Conservation (phyloP, 2,797 vertebrate species). For the Merluccius polli region DNA sequence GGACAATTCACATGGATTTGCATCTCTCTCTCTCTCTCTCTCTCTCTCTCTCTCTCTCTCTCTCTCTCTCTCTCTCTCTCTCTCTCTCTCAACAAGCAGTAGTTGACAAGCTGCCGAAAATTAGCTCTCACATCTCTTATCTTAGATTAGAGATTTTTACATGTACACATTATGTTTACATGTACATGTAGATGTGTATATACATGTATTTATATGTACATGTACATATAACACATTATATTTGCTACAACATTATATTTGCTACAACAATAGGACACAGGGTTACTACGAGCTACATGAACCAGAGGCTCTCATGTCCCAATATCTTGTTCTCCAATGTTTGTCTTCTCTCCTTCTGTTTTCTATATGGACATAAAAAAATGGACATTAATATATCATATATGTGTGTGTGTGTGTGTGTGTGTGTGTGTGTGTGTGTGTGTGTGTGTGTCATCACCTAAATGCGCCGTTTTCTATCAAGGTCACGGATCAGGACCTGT, state of each 20-base stretch:
- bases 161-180: too few species aligned
- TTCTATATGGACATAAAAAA: conserved; percentile 1
- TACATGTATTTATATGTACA: background rate
- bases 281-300: background rate
- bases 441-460: background rate
- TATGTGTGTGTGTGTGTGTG: too few species aligned
- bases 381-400: background rate
- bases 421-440: background rate
- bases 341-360: background rate
- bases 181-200: background rate
- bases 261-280: background rate
- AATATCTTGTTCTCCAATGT: background rate
- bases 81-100: background rate
- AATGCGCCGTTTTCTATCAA: background rate
- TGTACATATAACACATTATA: background rate
- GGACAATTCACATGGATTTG: background rate
- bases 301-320: background rate
- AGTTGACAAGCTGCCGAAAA: background rate
- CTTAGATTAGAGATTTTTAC: background rate
- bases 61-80: background rate
- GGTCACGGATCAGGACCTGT: rapidly evolving
- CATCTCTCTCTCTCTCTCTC: too few species aligned
- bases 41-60: background rate
- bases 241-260: background rate
- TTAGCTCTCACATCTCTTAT: background rate